Evolutionary conservation across 2,888 invertebrate species (phyloP), one percentile per base, ranked within the genome.

Genomic region (Neocrepidodera transversa): DNA sequence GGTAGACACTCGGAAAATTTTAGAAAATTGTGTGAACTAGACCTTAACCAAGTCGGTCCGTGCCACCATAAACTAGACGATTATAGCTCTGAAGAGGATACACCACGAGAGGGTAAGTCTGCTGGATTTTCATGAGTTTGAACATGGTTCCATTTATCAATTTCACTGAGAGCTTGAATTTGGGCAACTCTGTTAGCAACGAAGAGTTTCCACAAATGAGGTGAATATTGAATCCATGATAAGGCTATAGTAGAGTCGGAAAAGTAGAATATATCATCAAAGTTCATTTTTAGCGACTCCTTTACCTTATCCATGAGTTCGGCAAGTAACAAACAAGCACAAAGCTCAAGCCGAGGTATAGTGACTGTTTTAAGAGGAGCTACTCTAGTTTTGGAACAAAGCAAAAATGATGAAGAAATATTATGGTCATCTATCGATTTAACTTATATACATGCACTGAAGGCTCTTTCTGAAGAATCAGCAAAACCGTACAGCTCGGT

Each of bases 311-410:
- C n/a, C n/a, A 20, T 40, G 26, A 53, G 32, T 40, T 53, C 17
- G 11, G 48, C 38, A 32, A 55, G 14, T 8, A 55, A 36, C n/a
- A 38, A 10, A 11, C 32, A 35, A n/a, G 35, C 55, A 17, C 36
- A 26, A 5, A 55, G 20, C 23, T 48, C 55, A 23, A 55, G 38
- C 6, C 55, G 23, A 11, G 55, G 55, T 18, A 48, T 14, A 17
- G 26, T 48, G 28, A 55, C 38, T 20, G 38, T 55, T 48, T 55
- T 55, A 38, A 48, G 11, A 10, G 55, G 55, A n/a, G 55, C 55
- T 16, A 48, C 47, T 26, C 47, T 35, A 23, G 26, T 30, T 23
- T 23, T 23, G 23, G 23, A 23, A 5, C 4, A 5, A 23, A 23
- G 23, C 7, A 23, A 23, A n/a, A n/a, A n/a, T 7, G 23, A 5